These are phyloP conservation scores for Goniozus legneri DNA, from an alignment of 1,140 invertebrate species.

Conservation along the genomic window DNA sequence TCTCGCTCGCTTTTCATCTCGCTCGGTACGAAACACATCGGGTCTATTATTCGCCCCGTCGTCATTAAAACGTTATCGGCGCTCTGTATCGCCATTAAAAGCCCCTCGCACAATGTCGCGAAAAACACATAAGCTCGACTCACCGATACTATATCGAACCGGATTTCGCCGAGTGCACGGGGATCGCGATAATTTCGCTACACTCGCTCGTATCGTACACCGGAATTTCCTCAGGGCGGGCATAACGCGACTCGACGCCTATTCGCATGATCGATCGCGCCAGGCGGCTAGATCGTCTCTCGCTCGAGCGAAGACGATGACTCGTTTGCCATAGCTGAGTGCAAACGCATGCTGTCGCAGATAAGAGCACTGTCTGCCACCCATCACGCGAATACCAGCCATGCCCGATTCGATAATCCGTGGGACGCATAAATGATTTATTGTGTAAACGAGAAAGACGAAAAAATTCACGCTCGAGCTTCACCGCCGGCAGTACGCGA, in stretches of 20 bases:
- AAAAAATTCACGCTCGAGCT: neutral
- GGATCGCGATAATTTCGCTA: neutral
- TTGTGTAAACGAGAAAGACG: too few relatives aligned
- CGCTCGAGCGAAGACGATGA: neutral
- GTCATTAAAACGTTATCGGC: slow-evolving; percentile 21
- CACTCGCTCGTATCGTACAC: neutral
- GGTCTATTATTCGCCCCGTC: slow-evolving; percentile 15
- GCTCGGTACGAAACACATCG: too few relatives aligned
- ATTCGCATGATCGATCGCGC: slow-evolving; percentile 9
- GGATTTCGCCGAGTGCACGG: slow-evolving; percentile 15
- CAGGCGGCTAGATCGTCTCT: slow-evolving; percentile 7
- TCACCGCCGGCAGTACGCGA: too few relatives aligned
- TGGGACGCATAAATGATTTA: slow-evolving; percentile 27
- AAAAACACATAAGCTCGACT: neutral
- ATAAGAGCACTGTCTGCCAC: slow-evolving; percentile 25
- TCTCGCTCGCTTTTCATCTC: too few relatives aligned
- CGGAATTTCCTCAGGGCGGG: neutral
- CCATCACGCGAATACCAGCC: slow-evolving; percentile 20
- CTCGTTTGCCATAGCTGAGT: slow-evolving; percentile 23
- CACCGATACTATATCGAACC: slow-evolving; percentile 7
- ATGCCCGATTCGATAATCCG: slow-evolving; percentile 23
- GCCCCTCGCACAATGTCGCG: slow-evolving; percentile 11
- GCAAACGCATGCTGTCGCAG: slow-evolving; percentile 32
- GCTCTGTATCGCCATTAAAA: slow-evolving; percentile 23
- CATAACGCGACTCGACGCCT: slow-evolving; percentile 3